Evolutionary conservation across 2,113 vertebrate species (phyloP).

Genomic region (Ptilorrhoa leucosticta): DNA sequence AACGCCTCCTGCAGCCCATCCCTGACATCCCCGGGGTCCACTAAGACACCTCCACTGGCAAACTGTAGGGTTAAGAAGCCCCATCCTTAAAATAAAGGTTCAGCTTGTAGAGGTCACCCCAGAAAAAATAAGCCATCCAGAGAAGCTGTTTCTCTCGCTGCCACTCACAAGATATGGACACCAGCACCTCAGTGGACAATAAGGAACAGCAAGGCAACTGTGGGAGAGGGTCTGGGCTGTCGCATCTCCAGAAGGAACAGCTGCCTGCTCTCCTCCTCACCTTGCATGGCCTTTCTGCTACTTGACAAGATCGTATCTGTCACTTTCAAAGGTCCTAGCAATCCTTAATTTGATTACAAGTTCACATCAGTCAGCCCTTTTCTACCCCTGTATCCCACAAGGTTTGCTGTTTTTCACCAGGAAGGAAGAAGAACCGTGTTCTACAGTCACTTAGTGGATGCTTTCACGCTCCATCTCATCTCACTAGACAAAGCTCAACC

Average conservation of each 20-base stretch:
- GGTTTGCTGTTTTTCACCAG: background rate
- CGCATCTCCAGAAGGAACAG: background rate
- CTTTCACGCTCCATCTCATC: background rate
- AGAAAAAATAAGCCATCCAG: background rate
- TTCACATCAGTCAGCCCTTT: background rate
- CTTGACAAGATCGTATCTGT: rapidly evolving
- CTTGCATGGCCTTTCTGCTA: background rate
- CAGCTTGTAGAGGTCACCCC: too few relatives aligned
- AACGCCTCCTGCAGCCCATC: background rate
- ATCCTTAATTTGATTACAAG: background rate
- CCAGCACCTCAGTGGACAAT: background rate
- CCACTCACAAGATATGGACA: background rate
- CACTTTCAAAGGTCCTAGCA: background rate
- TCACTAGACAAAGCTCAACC: background rate
- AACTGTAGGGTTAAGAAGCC: background rate
- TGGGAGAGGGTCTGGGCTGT: background rate
- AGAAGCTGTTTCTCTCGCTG: rapidly evolving
- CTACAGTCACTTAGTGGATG: background rate
- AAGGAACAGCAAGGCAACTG: background rate
- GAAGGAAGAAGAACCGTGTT: background rate
- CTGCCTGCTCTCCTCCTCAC: background rate
- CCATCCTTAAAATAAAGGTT: background rate
- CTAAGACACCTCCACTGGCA: background rate
- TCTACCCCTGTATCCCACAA: background rate
- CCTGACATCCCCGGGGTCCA: too few relatives aligned